A percentile compares a stretch with the other conserved stretches of the same genome.
Conservation (phyloP, 2,113 vertebrate species). For the Dipodomys spectabilis region DNA sequence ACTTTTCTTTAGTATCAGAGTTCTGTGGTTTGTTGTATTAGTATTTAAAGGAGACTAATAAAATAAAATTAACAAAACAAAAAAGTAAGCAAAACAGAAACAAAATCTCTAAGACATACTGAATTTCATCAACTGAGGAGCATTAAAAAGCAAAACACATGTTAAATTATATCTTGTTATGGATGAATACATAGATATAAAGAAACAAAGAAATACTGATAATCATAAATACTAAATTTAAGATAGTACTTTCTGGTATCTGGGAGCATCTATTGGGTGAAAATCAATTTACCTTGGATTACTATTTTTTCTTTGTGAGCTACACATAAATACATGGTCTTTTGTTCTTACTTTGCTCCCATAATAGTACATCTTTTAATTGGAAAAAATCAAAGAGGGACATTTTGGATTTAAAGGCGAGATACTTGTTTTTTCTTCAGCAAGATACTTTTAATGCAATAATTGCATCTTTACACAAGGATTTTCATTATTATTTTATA, state of each 20-base stretch:
- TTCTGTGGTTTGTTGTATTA: background rate
- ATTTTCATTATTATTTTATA: background rate
- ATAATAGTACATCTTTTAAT: background rate
- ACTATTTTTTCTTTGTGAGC: background rate
- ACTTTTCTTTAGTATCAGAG: constrained; percentile 10
- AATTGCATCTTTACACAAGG: background rate
- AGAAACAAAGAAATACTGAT: background rate
- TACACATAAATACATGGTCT: background rate
- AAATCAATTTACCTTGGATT: background rate
- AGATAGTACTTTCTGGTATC: background rate
- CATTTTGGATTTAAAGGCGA: background rate
- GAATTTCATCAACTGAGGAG: background rate
- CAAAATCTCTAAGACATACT: too few relatives aligned
- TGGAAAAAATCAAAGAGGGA: background rate
- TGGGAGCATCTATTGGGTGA: too few relatives aligned
- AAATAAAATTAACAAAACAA: background rate
- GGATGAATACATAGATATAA: background rate
- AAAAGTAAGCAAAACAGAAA: too few relatives aligned
- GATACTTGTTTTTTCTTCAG: background rate
- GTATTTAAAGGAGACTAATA: background rate
- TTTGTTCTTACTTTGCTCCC: background rate
- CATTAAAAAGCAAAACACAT: background rate
- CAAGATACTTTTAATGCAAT: background rate
- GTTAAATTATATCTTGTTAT: background rate
- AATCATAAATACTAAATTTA: background rate